These are phyloP conservation scores for Eristalinus sepulchralis DNA, from an alignment of 2,888 invertebrate species.

Conservation along the genomic window DNA sequence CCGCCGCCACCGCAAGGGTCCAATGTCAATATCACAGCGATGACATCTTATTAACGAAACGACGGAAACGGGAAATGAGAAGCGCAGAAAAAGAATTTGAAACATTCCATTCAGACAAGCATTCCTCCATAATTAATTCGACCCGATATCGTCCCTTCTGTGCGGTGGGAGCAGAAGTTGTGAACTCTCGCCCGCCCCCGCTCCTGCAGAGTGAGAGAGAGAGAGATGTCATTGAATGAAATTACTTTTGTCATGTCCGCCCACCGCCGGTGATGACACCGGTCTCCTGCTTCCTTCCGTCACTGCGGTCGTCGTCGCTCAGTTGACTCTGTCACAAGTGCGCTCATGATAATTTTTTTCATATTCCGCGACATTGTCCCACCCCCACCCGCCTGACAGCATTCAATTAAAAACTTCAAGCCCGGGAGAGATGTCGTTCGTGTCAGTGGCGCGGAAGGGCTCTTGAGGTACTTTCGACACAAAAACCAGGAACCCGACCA, in stretches of 20 bases:
- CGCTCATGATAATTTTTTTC: conserved; percentile 27
- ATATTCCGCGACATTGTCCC: conserved; percentile 2
- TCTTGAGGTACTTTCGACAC: background rate
- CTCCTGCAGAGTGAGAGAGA: background rate
- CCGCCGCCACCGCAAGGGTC: background rate
- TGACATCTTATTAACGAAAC: conserved; percentile 6
- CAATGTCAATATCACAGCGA: background rate
- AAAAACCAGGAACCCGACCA: background rate
- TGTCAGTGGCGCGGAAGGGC: background rate
- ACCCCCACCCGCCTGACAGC: conserved; percentile 1
- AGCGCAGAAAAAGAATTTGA: background rate
- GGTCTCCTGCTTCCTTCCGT: background rate
- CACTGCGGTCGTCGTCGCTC: background rate
- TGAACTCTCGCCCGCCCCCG: background rate
- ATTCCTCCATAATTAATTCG: conserved; percentile 35
- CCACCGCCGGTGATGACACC: background rate
- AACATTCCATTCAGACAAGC: conserved; percentile 29
- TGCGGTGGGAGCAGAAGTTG: background rate
- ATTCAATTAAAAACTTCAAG: conserved; percentile 35
- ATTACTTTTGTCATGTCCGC: background rate
- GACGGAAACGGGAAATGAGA: background rate
- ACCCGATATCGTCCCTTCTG: background rate
- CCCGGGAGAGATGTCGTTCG: background rate
- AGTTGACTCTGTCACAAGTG: conserved; percentile 12
- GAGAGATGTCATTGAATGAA: conserved; percentile 3